Evolutionary conservation across 2,113 vertebrate genomes (phyloP).

Genomic region (Gambusia holbrooki): DNA sequence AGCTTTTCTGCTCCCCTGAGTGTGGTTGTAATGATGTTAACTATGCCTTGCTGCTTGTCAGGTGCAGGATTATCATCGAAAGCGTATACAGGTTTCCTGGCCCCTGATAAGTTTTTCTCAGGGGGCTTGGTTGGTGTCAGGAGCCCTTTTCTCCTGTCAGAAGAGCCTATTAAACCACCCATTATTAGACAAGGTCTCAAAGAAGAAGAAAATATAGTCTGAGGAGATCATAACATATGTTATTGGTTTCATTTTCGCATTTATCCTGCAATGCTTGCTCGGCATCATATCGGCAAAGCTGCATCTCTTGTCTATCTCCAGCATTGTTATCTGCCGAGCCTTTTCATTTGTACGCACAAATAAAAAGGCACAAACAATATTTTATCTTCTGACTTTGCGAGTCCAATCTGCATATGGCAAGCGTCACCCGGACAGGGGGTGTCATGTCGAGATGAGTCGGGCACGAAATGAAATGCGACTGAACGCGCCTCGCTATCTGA

Average conservation of each 20-base stretch:
- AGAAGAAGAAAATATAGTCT: constrained; percentile 54
- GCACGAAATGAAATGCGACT: constrained; percentile 35
- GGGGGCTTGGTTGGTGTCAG: constrained; percentile 66
- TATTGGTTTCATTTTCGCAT: constrained; percentile 47
- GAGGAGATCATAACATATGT: constrained; percentile 43
- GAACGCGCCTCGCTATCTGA: constrained; percentile 26
- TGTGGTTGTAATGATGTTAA: constrained; percentile 59
- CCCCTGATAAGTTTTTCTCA: constrained; percentile 61
- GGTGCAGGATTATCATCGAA: constrained; percentile 65
- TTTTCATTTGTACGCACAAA: neutral
- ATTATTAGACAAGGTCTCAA: constrained; percentile 61
- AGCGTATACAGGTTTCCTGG: constrained; percentile 30
- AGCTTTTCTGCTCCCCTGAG: constrained; percentile 39
- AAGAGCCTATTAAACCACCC: constrained; percentile 65
- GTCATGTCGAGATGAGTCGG: neutral
- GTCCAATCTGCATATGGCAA: constrained; percentile 24
- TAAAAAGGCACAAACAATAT: constrained; percentile 8
- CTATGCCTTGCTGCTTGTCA: constrained; percentile 45
- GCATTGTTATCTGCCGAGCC: neutral
- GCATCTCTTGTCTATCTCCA: constrained; percentile 3
- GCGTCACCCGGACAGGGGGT: constrained; percentile 12
- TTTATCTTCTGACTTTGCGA: constrained; percentile 8
- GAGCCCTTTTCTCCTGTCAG: constrained; percentile 65
- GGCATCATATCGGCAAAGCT: constrained; percentile 11
- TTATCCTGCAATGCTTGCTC: constrained; percentile 16